phyloP scores from a whole-genome alignment of 1,140 invertebrate species.

The Heliconius eleuchia region DNA sequence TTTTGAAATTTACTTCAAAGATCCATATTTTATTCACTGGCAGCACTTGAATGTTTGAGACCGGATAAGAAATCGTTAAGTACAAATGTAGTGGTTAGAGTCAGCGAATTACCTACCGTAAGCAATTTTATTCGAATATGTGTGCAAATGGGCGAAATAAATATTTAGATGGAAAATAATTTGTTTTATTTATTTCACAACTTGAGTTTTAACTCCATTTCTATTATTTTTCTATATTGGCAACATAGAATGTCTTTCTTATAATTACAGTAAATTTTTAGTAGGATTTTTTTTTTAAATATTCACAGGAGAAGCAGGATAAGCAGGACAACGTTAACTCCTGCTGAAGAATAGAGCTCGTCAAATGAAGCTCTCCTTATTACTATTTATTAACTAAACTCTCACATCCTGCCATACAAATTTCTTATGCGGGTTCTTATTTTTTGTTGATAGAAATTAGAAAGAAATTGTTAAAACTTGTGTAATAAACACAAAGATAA shows the following conservation, averaged over 20 bases:
- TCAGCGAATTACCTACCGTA: conserved; percentile 45
- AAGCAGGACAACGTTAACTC: no score
- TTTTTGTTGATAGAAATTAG: no score
- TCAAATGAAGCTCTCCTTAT: no score
- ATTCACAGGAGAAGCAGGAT: no score
- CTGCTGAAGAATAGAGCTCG: no score
- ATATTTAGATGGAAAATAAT: conserved; percentile 65
- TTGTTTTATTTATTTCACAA: conserved; percentile 47
- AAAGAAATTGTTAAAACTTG: no score
- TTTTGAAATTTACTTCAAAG: neutral
- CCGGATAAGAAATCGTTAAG: conserved; percentile 66
- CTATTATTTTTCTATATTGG: neutral
- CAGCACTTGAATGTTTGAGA: conserved; percentile 30
- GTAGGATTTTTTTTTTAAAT: no score
- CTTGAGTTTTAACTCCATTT: neutral
- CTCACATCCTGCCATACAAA: no score
- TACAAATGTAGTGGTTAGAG: conserved; percentile 64
- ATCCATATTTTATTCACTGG: conserved; percentile 36
- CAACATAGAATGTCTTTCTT: neutral
- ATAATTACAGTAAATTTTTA: no score
- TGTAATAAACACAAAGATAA: no score
- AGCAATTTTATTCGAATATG: conserved; percentile 52
- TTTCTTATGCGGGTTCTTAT: no score
- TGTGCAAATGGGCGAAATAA: conserved; percentile 69
- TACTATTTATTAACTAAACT: no score